phyloP scores from a whole-genome alignment of 2,888 invertebrate species.

The Yponomeuta malinellus region DNA sequence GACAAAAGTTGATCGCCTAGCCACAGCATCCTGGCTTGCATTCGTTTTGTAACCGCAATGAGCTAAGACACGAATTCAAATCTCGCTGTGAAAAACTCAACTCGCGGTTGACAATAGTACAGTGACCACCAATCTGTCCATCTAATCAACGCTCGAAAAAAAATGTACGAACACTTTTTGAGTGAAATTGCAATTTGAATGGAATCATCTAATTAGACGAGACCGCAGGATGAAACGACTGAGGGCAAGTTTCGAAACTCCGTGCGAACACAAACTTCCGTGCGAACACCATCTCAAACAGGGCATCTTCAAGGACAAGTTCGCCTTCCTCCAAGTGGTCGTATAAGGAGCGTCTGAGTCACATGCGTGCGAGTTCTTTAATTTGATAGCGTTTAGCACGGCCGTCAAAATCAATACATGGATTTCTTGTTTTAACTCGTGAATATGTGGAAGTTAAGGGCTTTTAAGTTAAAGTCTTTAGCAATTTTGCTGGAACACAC shows the following conservation, averaged over 20 bases:
- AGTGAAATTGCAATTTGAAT: background rate
- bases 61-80: conserved; percentile 8
- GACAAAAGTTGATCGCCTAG: conserved; percentile 4
- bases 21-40: conserved; percentile 19
- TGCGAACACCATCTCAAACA: background rate
- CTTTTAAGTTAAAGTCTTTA: background rate
- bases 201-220: background rate
- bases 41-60: conserved; percentile 21
- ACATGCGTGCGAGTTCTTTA: background rate
- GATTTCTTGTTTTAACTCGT: background rate
- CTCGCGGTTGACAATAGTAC: conserved; percentile 10
- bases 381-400: background rate
- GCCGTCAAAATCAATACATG: background rate
- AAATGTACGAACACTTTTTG: background rate
- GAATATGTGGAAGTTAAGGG: background rate
- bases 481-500: conserved; percentile 5
- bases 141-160: background rate
- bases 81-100: conserved; percentile 5
- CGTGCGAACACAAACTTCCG: too few species aligned
- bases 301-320: background rate
- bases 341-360: background rate
- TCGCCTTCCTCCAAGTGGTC: background rate
- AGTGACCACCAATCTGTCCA: conserved; percentile 14
- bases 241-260: background rate
- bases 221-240: background rate